These are phyloP conservation scores for Trematomus bernacchii DNA, from an alignment of 2,797 vertebrate species.

Conservation along the genomic window DNA sequence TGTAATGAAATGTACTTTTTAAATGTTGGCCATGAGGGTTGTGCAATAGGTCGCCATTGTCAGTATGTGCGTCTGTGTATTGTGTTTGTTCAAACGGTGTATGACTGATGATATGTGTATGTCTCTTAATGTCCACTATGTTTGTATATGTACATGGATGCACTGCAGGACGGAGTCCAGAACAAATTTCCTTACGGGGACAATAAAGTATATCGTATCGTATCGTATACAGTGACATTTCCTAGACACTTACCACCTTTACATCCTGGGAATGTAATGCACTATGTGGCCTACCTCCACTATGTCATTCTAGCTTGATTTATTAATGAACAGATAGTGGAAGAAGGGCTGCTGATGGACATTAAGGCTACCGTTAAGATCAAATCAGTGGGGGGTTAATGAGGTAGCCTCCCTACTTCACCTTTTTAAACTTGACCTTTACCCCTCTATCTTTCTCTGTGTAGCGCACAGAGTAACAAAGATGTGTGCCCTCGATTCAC, in stretches of 20 bases:
- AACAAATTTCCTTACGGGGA: too few species aligned
- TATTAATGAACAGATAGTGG: neutral
- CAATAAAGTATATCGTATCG: too few species aligned
- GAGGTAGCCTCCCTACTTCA: slow-evolving; percentile 26
- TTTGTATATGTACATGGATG: too few species aligned
- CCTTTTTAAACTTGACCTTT: slow-evolving; percentile 32
- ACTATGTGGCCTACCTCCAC: too few species aligned
- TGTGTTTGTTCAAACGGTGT: too few species aligned
- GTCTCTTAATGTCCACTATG: too few species aligned
- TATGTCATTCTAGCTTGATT: neutral
- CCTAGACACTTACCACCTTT: neutral
- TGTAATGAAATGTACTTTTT: too few species aligned
- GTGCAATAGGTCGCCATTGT: too few species aligned
- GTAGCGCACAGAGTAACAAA: slow-evolving; percentile 11
- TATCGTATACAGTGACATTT: slow-evolving; percentile 1
- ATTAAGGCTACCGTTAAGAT: slow-evolving; percentile 19
- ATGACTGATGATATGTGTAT: too few species aligned
- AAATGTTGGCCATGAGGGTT: too few species aligned
- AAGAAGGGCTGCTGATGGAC: neutral
- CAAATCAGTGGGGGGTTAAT: slow-evolving; percentile 15
- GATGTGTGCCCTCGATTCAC: slow-evolving; percentile 4
- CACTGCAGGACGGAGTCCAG: too few species aligned
- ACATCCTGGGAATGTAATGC: neutral
- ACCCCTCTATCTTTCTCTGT: slow-evolving; percentile 15
- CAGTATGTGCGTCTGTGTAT: too few species aligned